These are phyloP conservation scores for Psammodynastes pulverulentus DNA, from an alignment of 2,113 vertebrate genomes.

Conservation along the genomic window DNA sequence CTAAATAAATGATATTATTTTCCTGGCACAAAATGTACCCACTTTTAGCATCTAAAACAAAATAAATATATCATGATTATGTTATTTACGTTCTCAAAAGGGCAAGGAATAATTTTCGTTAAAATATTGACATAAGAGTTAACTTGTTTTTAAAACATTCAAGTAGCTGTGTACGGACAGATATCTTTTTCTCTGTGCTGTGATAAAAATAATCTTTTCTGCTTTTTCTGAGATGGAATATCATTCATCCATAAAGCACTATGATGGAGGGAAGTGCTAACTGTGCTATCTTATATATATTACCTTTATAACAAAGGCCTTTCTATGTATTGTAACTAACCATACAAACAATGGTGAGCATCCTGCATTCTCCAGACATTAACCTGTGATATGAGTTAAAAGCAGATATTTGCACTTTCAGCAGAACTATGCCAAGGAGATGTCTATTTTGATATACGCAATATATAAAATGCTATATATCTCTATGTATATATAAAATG, in stretches of 20 bases:
- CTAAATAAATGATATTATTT: not conserved
- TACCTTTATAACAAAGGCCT: not conserved
- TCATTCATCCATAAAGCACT: conserved; percentile 3
- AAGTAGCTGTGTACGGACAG: not conserved
- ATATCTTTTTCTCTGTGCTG: not conserved
- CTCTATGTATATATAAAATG: not conserved
- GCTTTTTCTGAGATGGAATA: not conserved
- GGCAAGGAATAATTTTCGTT: not conserved
- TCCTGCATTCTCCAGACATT: not conserved
- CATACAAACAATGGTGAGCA: not conserved
- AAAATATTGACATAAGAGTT: not conserved
- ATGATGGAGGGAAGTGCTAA: not conserved
- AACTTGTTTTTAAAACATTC: not conserved
- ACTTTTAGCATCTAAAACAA: not conserved
- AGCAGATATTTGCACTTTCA: not conserved
- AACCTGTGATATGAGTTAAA: not conserved
- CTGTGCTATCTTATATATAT: not conserved
- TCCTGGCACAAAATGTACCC: not conserved
- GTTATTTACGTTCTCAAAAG: not conserved
- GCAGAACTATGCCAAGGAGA: not conserved
- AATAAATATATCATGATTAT: conserved; percentile 3
- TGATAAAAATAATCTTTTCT: not conserved
- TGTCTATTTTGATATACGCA: not conserved
- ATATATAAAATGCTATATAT: not conserved
- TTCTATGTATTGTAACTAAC: not conserved